These are phyloP conservation scores for Pseudanteris insignis DNA, from an alignment of 2,888 invertebrate genomes.

Conservation along the genomic window DNA sequence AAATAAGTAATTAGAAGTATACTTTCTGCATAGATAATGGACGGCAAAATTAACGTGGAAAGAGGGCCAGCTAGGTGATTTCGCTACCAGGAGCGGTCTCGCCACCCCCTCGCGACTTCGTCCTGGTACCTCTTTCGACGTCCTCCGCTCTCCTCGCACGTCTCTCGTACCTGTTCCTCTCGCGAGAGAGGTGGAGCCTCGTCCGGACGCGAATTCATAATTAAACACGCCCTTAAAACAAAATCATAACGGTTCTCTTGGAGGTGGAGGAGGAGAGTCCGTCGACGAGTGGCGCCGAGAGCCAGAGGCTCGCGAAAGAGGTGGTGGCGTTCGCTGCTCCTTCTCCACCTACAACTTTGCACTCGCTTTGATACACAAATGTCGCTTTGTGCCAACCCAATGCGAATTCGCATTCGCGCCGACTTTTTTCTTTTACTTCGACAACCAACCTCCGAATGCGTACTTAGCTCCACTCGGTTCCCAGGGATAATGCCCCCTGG, in stretches of 20 bases:
- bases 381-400: conserved; percentile 44
- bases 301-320: conserved; percentile 42
- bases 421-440: conserved; percentile 27
- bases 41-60: conserved; percentile 65
- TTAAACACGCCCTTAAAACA: conserved; percentile 68
- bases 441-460: conserved; percentile 17
- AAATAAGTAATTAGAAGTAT: conserved; percentile 65
- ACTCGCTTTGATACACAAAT: conserved; percentile 41
- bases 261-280: conserved; percentile 48
- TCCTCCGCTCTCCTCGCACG: conserved; percentile 36
- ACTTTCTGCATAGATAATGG: conserved; percentile 64
- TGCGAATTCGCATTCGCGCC: conserved; percentile 45
- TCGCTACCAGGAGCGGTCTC: conserved; percentile 42
- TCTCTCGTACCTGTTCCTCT: conserved; percentile 43
- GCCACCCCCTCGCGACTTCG: conserved; percentile 45
- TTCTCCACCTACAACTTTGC: conserved; percentile 40
- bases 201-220: conserved; percentile 66
- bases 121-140: conserved; percentile 48
- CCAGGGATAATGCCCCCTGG: conserved; percentile 7
- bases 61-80: conserved; percentile 59
- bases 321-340: conserved; percentile 44
- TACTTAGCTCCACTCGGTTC: conserved; percentile 19
- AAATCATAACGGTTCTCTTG: conserved; percentile 65
- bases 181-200: conserved; percentile 64
- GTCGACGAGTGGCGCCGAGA: conserved; percentile 36